Evolutionary conservation across 2,888 invertebrate genomes (phyloP).

Genomic region (Bombylius major): DNA sequence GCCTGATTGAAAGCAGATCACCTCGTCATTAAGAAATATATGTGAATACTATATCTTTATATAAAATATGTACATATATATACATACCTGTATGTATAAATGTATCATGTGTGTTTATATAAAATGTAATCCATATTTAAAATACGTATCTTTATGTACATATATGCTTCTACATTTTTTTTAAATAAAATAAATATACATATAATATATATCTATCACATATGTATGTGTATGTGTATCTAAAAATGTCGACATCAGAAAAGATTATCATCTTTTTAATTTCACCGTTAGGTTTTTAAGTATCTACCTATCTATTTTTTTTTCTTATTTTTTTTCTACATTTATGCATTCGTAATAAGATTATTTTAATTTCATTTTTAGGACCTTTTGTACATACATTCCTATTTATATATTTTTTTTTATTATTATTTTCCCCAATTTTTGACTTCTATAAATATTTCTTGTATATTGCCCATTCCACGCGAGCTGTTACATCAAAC

Average conservation of each 20-base stretch:
- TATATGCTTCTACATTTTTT: background rate
- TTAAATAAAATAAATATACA: background rate
- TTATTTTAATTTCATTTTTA: too few relatives aligned
- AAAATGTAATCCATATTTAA: too few relatives aligned
- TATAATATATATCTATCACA: background rate
- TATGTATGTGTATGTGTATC: background rate
- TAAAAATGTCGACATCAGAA: conserved; percentile 1
- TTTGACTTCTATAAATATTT: too few relatives aligned
- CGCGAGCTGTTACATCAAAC: too few relatives aligned
- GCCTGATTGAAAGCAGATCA: conserved; percentile 2
- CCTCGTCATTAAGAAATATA: background rate
- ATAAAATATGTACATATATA: too few relatives aligned
- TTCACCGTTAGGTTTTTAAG: conserved; percentile 10
- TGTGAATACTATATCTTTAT: background rate
- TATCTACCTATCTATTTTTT: background rate
- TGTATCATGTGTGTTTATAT: too few relatives aligned
- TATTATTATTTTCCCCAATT: too few relatives aligned
- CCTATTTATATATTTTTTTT: too few relatives aligned
- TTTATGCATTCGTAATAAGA: too few relatives aligned
- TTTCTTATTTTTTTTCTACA: background rate
- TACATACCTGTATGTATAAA: too few relatives aligned
- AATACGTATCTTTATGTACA: background rate
- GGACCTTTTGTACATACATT: too few relatives aligned
- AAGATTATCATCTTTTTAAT: conserved; percentile 12
- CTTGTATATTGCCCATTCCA: too few relatives aligned